Evolutionary conservation across 2,888 invertebrate species (phyloP), one percentile per base, ranked within the genome.

Genomic region (Crioceris asparagi): DNA sequence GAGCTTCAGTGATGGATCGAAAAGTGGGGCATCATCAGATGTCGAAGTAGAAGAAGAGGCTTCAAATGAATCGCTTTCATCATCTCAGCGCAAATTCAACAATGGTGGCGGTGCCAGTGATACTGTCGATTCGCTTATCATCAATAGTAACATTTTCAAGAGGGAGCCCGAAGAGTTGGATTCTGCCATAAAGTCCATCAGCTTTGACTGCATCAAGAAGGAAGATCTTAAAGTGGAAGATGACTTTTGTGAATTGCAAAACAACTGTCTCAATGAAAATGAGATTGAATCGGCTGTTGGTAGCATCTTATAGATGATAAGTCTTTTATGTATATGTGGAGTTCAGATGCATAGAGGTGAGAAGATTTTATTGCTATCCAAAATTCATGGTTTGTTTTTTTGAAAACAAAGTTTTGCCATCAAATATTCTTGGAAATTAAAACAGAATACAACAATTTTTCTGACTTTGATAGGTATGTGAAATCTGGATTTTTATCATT

Each of bases 211-310:
- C 25, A 40, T 49, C 14, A 46, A 48, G 10, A 44, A 48, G n/a
- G 49, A 49, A 2, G 42, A 47, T 32, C 34, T 46, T 5, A 48
- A 39, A 17, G 49, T 52, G 21, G 51, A 47, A 14, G 49, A 49
- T 15, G 51, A 53, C 29, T 52, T 49, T 35, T 52, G 55, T 35
- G 57, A 58, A 16, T 41, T 60, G 39, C 56, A 56, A 25, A 45
- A 49, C 36, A 56, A 54, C 18, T 50, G 49, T 41, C 47, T 60
- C 26, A 64, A 63, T 40, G 61, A 60, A 35, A 58, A 57, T 27
- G 64, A 64, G 44, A 57, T 65, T n/a, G 63, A 63, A 41, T 60
- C 60, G 30, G 65, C 65, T 15, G 64, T 65, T 18, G 64, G 62
- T 40, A 64, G 63, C 45, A 65, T 65, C 18, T 42, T 47, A 29